Base-by-base conservation (phyloP, 1,140 invertebrate species). In the Triops cancriformis region DNA sequence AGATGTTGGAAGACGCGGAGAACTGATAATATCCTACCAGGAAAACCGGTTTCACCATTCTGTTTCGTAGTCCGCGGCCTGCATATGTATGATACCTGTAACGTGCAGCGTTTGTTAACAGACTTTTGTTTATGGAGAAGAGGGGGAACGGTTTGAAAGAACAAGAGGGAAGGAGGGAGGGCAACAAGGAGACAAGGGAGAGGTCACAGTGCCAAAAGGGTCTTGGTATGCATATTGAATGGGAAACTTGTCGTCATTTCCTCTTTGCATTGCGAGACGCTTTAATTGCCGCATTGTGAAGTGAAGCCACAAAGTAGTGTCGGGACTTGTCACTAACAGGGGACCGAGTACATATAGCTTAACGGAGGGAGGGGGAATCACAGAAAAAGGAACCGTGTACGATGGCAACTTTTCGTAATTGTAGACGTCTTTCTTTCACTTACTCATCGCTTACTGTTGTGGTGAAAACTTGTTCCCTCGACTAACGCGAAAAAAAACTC, bases 161-260 rank as follows among this genome's bases (percentile, higher is more conserved):
- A 23, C 18, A 14, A 7, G 11, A 45, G 43, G 43, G 18, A 3
- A 45, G 23, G 51, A 64, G 23, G 10, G 51, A 64, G 51, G 23
- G 51, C 14, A 23, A 64, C 12, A 64, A 6, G 23, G 51, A 64
- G 31, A 37, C 31, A 37, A 37, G 31, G 31, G 51, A 64, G 51
- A 64, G 51, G 51, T 64, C 51, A 64, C 18, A 23, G 51, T 10
- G 51, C 7, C 23, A 37, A 37, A 37, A 23, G 51, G 51, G 51
- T 64, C 51, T 64, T 64, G 51, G 51, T 64, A 64, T 64, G 51
- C 51, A 64, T 64, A 64, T 18, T 64, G 51, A 64, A 64, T 64
- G 51, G 51, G 51, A 64, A 64, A 64, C 51, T 64, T 64, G 51
- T 64, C 51, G 51, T 64, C 51, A 64, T 64, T 64, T 64, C 51